These are phyloP conservation scores for Mirza zaza DNA, from an alignment of 2,113 vertebrate species.

Conservation along the genomic window DNA sequence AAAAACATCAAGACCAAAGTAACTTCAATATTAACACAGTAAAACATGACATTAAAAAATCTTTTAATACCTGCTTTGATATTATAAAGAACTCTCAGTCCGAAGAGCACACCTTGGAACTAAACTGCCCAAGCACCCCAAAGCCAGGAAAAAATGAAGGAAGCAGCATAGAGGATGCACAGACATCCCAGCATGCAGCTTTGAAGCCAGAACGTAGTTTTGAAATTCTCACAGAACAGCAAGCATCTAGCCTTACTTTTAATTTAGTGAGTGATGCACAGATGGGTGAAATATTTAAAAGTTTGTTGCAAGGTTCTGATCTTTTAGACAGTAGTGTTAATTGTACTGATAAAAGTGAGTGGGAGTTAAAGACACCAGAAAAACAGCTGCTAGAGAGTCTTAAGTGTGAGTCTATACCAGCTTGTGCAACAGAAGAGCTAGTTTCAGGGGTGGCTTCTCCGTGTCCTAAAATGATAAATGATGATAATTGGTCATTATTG, in stretches of 20 bases:
- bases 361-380: constrained; percentile 91
- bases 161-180: constrained; percentile 72
- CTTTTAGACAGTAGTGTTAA: constrained; percentile 87
- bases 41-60: constrained; percentile 75
- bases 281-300: constrained; percentile 99
- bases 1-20: constrained; percentile 73
- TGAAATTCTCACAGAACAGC: constrained; percentile 95
- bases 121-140: constrained; percentile 50
- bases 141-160: constrained; percentile 64
- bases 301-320: constrained; percentile 95
- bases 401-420: constrained; percentile 74
- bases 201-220: constrained; percentile 89
- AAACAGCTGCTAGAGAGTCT: constrained; percentile 85
- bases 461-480: constrained; percentile 84
- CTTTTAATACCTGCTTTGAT: constrained; percentile 74
- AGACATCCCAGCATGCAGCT: constrained; percentile 75
- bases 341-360: constrained; percentile 84
- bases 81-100: constrained; percentile 77
- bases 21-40: constrained; percentile 46
- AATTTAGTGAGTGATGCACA: constrained; percentile 96
- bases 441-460: constrained; percentile 82
- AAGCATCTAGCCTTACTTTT: constrained; percentile 94
- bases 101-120: constrained; percentile 68
- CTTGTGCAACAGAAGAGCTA: constrained; percentile 75
- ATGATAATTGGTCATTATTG: constrained; percentile 88